Evolutionary conservation across 1,140 invertebrate genomes (phyloP).

Genomic region (Camponotus pennsylvanicus): DNA sequence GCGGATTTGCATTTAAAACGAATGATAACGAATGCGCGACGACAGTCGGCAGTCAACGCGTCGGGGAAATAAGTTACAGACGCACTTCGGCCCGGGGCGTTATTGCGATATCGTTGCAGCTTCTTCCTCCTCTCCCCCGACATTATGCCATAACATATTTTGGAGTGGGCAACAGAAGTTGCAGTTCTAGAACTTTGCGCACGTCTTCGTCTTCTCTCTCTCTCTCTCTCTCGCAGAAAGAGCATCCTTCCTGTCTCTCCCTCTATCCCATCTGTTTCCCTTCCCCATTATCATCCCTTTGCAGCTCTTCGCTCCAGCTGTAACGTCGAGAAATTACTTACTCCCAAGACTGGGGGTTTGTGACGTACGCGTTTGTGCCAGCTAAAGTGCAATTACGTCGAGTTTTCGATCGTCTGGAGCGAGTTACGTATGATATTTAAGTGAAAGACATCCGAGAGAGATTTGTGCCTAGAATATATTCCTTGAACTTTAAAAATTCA

Average conservation of each 20-base stretch:
- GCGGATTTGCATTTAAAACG: conserved; percentile 62
- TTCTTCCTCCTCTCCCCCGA: not conserved
- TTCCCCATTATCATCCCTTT: conserved; percentile 31
- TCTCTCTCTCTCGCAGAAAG: not conserved
- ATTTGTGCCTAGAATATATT: not conserved
- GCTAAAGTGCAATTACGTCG: conserved; percentile 6
- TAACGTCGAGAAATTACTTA: conserved; percentile 54
- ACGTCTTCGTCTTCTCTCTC: conserved; percentile 11
- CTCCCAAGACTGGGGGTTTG: not conserved
- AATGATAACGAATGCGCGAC: conserved; percentile 58
- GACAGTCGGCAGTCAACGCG: conserved; percentile 55
- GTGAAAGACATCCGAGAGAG: not conserved
- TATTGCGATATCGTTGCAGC: conserved; percentile 47
- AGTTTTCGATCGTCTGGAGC: not conserved
- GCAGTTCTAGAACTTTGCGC: conserved; percentile 40
- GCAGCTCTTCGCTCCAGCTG: conserved; percentile 4
- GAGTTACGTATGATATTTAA: not conserved
- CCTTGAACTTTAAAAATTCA: not conserved
- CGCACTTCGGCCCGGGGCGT: conserved; percentile 24
- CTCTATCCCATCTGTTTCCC: not conserved
- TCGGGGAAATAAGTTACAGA: conserved; percentile 57
- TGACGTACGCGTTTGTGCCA: conserved; percentile 22
- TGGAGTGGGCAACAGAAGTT: conserved; percentile 47
- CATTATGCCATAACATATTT: conserved; percentile 52
- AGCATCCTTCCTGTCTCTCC: too few relatives aligned